Conservation (phyloP, 2,113 vertebrate genomes). For the Cebidichthys violaceus region DNA sequence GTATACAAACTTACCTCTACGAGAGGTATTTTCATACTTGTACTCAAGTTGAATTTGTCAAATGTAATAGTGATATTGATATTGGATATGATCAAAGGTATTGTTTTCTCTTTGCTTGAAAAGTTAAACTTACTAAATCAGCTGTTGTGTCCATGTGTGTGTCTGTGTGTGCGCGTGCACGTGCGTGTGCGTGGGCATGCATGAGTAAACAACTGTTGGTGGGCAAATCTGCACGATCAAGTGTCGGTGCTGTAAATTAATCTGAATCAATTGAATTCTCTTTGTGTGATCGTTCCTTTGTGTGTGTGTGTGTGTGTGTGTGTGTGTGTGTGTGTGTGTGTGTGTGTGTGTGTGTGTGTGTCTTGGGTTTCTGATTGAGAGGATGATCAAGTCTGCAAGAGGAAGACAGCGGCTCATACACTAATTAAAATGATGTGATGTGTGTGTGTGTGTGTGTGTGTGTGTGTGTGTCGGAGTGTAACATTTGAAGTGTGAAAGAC, state of each 20-base stretch:
- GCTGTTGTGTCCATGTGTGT: not conserved
- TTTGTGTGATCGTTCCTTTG: conserved; percentile 32
- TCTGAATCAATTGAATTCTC: conserved; percentile 56
- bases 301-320: conserved; percentile 7
- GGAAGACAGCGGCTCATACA: conserved; percentile 1
- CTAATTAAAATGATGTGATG: conserved; percentile 61
- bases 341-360: conserved; percentile 8
- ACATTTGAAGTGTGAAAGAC: conserved; percentile 41
- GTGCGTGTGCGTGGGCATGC: conserved; percentile 10
- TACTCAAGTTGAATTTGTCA: not conserved
- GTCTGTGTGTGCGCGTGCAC: not conserved
- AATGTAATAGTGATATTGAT: not conserved
- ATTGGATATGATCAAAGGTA: not conserved
- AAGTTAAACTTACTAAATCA: not conserved
- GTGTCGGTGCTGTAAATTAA: conserved; percentile 75
- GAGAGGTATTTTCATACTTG: not conserved
- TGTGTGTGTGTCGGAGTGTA: not conserved
- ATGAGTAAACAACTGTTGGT: conserved; percentile 18
- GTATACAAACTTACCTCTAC: not conserved
- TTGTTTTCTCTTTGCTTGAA: not conserved
- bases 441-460: conserved; percentile 10
- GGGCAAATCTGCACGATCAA: conserved; percentile 53
- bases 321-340: conserved; percentile 19
- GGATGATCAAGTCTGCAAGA: conserved; percentile 59
- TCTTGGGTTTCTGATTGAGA: conserved; percentile 65